Percentiles rank a stretch among this genome's conserved stretches.
Conservation (phyloP, 2,888 invertebrate species). For the Lepidocyrtoides sp. region DNA sequence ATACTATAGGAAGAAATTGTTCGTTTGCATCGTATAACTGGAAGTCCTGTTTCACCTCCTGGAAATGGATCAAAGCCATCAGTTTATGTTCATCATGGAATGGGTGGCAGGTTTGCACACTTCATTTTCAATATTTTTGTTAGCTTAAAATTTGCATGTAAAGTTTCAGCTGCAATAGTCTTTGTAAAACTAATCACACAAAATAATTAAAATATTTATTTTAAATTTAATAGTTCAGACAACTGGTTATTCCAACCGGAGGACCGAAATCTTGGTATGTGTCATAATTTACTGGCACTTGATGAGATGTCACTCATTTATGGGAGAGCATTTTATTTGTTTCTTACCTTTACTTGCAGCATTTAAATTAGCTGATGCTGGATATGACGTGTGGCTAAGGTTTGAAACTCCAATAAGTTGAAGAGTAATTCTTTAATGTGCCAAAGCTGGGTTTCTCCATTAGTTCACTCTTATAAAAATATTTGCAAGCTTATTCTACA, state of each 20-base stretch:
- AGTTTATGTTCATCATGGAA: slow-evolving; percentile 24
- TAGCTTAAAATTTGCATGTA: neutral
- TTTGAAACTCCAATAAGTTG: too few species aligned
- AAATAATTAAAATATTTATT: slow-evolving; percentile 87
- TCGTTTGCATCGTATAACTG: slow-evolving; percentile 63
- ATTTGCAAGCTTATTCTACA: too few species aligned
- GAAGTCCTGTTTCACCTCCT: slow-evolving; percentile 23
- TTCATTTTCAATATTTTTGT: too few species aligned
- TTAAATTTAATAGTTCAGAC: neutral
- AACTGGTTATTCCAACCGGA: slow-evolving; percentile 10
- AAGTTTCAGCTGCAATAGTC: too few species aligned
- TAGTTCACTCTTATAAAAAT: too few species aligned
- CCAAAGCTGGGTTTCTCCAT: too few species aligned
- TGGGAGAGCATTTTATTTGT: neutral
- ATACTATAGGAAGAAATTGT: slow-evolving; percentile 1
- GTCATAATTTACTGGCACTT: too few species aligned
- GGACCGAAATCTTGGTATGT: slow-evolving; percentile 39
- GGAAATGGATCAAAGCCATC: neutral
- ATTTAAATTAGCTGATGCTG: slow-evolving; percentile 84
- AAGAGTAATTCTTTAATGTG: too few species aligned
- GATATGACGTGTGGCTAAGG: slow-evolving; percentile 87
- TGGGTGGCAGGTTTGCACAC: slow-evolving; percentile 85
- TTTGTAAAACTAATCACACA: too few species aligned
- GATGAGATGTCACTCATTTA: neutral
- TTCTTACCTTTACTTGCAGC: slow-evolving; percentile 80